phyloP scores from a whole-genome alignment of 1,140 invertebrate genomes.

The Leptinotarsa defecta region DNA sequence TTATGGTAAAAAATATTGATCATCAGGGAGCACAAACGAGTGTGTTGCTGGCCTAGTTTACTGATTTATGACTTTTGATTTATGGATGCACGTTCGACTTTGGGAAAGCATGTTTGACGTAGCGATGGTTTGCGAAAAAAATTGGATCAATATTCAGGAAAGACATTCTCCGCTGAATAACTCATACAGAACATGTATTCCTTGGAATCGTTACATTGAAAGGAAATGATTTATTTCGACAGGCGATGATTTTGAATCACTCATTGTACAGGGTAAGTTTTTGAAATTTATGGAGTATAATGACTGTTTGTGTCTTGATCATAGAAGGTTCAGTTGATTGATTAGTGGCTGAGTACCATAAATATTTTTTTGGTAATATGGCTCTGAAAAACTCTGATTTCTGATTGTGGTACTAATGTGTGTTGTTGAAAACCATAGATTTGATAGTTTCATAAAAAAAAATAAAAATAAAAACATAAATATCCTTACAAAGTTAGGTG shows the following conservation, averaged over 20 bases:
- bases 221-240: background rate
- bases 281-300: background rate
- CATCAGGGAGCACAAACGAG: slow-evolving; percentile 1
- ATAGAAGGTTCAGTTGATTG: background rate
- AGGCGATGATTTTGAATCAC: background rate
- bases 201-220: background rate
- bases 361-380: no score
- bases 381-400: no score
- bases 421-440: no score
- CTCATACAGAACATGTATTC: background rate
- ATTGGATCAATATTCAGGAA: background rate
- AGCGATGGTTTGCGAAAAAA: slow-evolving; percentile 12
- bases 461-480: no score
- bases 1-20: slow-evolving; percentile 20
- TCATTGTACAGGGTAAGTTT: background rate
- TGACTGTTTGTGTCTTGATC: background rate
- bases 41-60: slow-evolving; percentile 14
- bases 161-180: background rate
- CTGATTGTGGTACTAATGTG: no score
- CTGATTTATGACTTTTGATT: slow-evolving; percentile 17
- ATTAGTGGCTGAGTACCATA: background rate
- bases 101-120: background rate
- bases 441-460: no score
- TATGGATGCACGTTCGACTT: slow-evolving; percentile 10
- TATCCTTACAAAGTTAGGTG: no score